Evolutionary conservation across 2,888 invertebrate genomes (phyloP).

Genomic region (Apotomis betuletana): DNA sequence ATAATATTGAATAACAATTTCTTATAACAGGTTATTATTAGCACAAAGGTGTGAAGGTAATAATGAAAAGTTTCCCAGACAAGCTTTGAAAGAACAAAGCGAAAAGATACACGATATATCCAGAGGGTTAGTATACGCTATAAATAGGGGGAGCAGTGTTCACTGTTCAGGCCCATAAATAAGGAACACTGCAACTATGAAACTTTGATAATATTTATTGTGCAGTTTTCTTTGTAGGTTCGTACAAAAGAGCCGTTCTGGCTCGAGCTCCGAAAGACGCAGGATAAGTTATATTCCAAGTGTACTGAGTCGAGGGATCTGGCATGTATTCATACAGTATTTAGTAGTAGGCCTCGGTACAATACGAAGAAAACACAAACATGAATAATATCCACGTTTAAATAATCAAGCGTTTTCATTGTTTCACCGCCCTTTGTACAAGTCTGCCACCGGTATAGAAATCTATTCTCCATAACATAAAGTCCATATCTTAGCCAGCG

Average conservation of each 20-base stretch:
- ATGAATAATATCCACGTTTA: conserved; percentile 38
- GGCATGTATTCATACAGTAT: conserved; percentile 22
- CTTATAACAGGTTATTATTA: neutral
- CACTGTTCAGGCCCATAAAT: conserved; percentile 30
- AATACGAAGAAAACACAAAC: conserved; percentile 23
- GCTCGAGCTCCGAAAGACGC: neutral
- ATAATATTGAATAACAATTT: neutral
- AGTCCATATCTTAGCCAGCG: conserved; percentile 12
- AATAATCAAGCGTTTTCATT: conserved; percentile 40
- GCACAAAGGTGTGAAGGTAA: conserved; percentile 12
- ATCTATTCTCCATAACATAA: conserved; percentile 15
- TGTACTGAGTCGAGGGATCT: conserved; percentile 9
- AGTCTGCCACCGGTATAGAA: conserved; percentile 1
- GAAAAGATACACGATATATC: conserved; percentile 13
- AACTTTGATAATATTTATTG: conserved; percentile 31
- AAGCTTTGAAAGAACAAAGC: conserved; percentile 19
- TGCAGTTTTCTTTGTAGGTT: conserved; percentile 14
- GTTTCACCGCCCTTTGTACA: conserved; percentile 33
- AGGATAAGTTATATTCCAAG: neutral
- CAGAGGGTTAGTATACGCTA: conserved; percentile 15
- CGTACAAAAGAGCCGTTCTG: conserved; percentile 4
- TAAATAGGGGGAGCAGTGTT: conserved; percentile 7
- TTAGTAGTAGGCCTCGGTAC: conserved; percentile 20
- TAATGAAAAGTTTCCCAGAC: conserved; percentile 17
- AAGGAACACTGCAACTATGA: conserved; percentile 24